Evolutionary conservation across 1,140 invertebrate genomes (phyloP), one percentile per base, ranked within the genome.

Genomic region (Anthonomus grandis): DNA sequence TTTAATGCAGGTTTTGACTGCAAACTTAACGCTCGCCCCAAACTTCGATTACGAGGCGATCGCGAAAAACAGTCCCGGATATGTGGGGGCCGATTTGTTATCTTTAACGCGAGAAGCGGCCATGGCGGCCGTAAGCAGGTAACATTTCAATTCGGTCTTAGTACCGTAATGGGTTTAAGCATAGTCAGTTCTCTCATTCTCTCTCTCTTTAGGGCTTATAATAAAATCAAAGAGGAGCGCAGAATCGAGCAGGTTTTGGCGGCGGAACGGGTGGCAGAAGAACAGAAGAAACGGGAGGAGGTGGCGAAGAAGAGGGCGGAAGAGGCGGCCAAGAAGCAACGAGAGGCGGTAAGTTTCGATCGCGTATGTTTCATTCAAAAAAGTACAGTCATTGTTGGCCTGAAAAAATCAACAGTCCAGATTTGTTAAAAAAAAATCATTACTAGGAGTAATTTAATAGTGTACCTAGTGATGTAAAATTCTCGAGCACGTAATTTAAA

Each of bases 81-180:
- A 89, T 81, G 95, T 98, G 25, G 96, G 94, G 17, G 94, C 93
- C 9, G 97, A 99, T 82, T 78, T 99, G 19, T 82, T 87, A 66
- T 87, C 92, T 0, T 75, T 98, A 24, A 84, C 89, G 1, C 82
- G 87, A 60, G 90, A 95, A 76, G 91, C 95, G 22, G 89, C 90
- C 4, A 87, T 92, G 70, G 81, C 83, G 62, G 93, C 94, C 19
- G 85, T 96, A 0, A 88, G 93, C 62, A 79, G 81, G 76, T 79
- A 70, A 41, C 38, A 19, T 19, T 19, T 19, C 5, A 13, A 41
- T 15, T n/a, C n/a, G n/a, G n/a, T n/a, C n/a, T n/a, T n/a, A n/a
- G n/a, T n/a, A n/a, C n/a, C n/a, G n/a, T n/a, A n/a, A n/a, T n/a
- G n/a, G n/a, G n/a, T n/a, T n/a, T n/a, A n/a, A n/a, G n/a, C n/a